Conservation (phyloP, 2,797 vertebrate species). For the Phrynocephalus forsythii region DNA sequence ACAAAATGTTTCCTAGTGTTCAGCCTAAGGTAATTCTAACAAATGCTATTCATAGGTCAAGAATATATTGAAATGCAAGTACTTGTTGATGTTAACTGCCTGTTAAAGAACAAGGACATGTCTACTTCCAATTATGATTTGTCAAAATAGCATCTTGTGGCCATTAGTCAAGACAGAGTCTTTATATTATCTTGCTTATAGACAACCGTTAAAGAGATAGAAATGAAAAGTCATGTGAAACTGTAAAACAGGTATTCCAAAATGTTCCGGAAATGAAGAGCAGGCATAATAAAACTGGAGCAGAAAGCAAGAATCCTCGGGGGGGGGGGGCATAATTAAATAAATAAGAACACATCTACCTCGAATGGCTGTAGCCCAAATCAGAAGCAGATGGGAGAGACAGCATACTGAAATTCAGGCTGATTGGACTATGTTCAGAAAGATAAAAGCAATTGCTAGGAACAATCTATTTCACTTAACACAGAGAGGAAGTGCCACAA, state of each 20-base stretch:
- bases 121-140: constrained; percentile 38
- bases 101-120: constrained; percentile 7
- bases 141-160: constrained; percentile 41
- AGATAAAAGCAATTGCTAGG: constrained; percentile 70
- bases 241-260: neutral
- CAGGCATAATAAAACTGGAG: constrained; percentile 39
- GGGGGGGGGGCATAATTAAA: constrained; percentile 56
- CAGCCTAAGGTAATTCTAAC: neutral
- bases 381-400: constrained; percentile 59
- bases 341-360: constrained; percentile 50
- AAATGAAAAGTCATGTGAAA: constrained; percentile 23
- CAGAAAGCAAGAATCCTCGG: constrained; percentile 44
- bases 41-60: neutral
- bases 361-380: constrained; percentile 49
- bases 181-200: constrained; percentile 10
- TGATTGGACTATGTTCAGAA: constrained; percentile 56
- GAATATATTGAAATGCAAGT: neutral
- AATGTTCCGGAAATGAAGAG: constrained; percentile 47
- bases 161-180: constrained; percentile 8
- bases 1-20: constrained; percentile 1
- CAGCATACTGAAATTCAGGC: constrained; percentile 58
- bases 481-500: constrained; percentile 69
- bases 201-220: neutral
- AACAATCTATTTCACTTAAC: constrained; percentile 69
- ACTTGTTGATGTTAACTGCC: constrained; percentile 12